A percentile compares a stretch with the other conserved stretches of the same genome.
phyloP scores from a whole-genome alignment of 1,140 invertebrate species.

The Leguminivora glycinivorella region DNA sequence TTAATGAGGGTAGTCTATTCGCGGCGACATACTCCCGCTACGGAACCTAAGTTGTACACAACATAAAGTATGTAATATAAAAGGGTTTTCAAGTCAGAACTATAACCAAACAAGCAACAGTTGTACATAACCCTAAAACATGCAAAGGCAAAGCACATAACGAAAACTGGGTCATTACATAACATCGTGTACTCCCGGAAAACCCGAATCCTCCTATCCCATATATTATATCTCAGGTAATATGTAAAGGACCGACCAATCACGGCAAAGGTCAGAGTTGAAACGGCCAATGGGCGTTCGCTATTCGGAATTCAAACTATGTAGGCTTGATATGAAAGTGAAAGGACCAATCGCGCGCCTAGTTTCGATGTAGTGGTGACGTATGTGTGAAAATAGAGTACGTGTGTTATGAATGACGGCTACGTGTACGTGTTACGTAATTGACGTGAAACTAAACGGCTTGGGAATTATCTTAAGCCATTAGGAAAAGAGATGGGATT shows the following conservation, averaged over 20 bases:
- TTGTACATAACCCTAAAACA: constrained; percentile 20
- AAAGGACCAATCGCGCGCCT: constrained; percentile 55
- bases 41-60: no score
- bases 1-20: no score
- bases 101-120: neutral
- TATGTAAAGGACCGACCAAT: constrained; percentile 56
- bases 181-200: constrained; percentile 13
- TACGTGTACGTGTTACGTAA: constrained; percentile 24
- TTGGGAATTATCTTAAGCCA: neutral
- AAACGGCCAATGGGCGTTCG: constrained; percentile 57
- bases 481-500: neutral
- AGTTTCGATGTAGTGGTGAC: constrained; percentile 23
- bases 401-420: constrained; percentile 13
- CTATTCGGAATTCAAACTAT: constrained; percentile 62
- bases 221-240: constrained; percentile 57
- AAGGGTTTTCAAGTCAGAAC: neutral
- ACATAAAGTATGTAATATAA: no score
- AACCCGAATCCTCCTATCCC: constrained; percentile 26
- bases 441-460: constrained; percentile 1
- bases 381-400: constrained; percentile 21
- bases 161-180: constrained; percentile 8
- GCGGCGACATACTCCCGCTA: no score
- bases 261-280: constrained; percentile 61
- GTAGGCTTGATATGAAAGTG: constrained; percentile 66
- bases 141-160: neutral